phyloP scores from a whole-genome alignment of 2,797 vertebrate species.

The Gallinago nigripennis region DNA sequence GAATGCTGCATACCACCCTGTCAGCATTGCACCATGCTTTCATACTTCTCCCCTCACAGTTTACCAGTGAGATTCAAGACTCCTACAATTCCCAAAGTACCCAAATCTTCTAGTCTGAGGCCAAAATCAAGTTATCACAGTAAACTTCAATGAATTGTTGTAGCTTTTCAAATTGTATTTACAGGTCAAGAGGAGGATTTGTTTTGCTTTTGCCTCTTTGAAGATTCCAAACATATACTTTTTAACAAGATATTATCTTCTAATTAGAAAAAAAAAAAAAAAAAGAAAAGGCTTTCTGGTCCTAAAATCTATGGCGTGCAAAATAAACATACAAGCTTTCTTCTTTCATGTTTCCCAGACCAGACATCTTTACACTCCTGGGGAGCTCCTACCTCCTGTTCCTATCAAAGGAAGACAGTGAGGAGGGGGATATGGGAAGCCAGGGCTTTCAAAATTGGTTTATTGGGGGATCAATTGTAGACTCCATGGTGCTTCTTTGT shows the following conservation, averaged over 20 bases:
- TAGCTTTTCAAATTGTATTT: conserved; percentile 29
- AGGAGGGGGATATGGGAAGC: neutral
- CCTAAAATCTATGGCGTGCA: neutral
- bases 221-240: conserved; percentile 18
- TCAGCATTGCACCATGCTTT: conserved; percentile 4
- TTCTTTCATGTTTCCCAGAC: conserved; percentile 61
- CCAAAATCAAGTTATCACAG: conserved; percentile 36
- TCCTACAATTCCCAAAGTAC: neutral
- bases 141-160: conserved; percentile 23
- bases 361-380: conserved; percentile 43
- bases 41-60: neutral
- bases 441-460: conserved; percentile 25
- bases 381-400: conserved; percentile 37
- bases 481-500: conserved; percentile 16
- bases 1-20: conserved; percentile 11
- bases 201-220: conserved; percentile 11
- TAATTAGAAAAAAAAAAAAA: conserved; percentile 18
- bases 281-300: conserved; percentile 17
- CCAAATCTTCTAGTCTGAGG: neutral
- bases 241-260: conserved; percentile 47
- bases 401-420: conserved; percentile 49
- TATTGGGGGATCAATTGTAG: conserved; percentile 57
- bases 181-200: conserved; percentile 9
- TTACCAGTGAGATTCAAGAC: conserved; percentile 23
- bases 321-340: conserved; percentile 53